Evolutionary conservation across 2,888 invertebrate genomes (phyloP).

Genomic region (Lypha dubia): DNA sequence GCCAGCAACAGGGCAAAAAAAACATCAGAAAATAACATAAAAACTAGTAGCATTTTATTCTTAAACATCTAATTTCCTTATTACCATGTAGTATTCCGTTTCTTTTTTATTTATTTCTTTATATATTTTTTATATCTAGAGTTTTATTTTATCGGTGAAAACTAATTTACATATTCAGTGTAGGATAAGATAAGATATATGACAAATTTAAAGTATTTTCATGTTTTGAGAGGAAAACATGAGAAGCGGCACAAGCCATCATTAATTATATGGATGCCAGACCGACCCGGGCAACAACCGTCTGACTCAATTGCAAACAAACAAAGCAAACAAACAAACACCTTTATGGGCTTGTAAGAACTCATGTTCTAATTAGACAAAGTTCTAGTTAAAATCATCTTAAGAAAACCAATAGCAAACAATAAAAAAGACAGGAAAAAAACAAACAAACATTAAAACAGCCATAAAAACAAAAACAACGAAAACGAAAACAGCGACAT

Average conservation of each 20-base stretch:
- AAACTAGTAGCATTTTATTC: slow-evolving; percentile 53
- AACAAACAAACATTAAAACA: slow-evolving; percentile 17
- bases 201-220: slow-evolving; percentile 72
- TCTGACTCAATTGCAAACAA: not conserved
- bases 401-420: slow-evolving; percentile 44
- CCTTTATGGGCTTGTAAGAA: slow-evolving; percentile 70
- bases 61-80: slow-evolving; percentile 43
- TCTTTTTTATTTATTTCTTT: not conserved
- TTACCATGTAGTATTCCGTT: not conserved
- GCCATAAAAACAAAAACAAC: no score
- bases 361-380: slow-evolving; percentile 73
- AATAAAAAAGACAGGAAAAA: slow-evolving; percentile 25
- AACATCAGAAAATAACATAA: no score
- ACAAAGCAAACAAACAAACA: slow-evolving; percentile 50
- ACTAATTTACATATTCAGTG: slow-evolving; percentile 68
- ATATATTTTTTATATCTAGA: slow-evolving; percentile 1
- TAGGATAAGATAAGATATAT: slow-evolving; percentile 70
- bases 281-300: slow-evolving; percentile 12
- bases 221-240: slow-evolving; percentile 67
- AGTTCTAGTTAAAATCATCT: slow-evolving; percentile 66
- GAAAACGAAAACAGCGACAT: slow-evolving; percentile 38
- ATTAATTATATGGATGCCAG: slow-evolving; percentile 59
- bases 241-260: slow-evolving; percentile 69
- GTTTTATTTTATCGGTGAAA: slow-evolving; percentile 57
- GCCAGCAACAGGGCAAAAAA: not conserved